These are phyloP conservation scores for Holotrichia oblita DNA, from an alignment of 1,140 invertebrate species.

Conservation along the genomic window DNA sequence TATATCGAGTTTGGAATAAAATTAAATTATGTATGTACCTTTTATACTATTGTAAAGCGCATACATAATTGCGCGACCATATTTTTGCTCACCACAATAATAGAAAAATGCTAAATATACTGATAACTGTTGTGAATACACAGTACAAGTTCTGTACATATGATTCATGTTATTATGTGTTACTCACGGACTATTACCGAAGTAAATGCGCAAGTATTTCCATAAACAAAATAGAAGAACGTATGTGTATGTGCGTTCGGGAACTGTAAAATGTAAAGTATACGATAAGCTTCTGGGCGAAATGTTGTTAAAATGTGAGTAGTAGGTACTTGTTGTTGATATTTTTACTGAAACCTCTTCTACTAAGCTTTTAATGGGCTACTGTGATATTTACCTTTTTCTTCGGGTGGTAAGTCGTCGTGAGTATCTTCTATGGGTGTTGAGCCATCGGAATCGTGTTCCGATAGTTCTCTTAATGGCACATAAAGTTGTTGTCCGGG, in stretches of 20 bases:
- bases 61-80: not conserved
- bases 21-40: not conserved
- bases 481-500: conserved; percentile 92
- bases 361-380: no score
- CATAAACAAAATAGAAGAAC: not conserved
- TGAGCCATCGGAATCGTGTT: conserved; percentile 61
- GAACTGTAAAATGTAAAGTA: no score
- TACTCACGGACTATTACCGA: not conserved
- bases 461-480: conserved; percentile 71
- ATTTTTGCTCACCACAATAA: not conserved
- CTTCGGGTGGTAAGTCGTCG: conserved; percentile 70
- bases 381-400: conserved; percentile 64
- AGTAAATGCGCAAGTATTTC: not conserved
- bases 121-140: not conserved
- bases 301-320: no score
- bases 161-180: not conserved
- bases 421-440: conserved; percentile 64
- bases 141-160: not conserved
- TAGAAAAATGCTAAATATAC: not conserved
- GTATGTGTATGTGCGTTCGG: no score
- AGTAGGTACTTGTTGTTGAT: no score
- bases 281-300: no score
- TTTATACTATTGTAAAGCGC: not conserved
- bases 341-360: no score
- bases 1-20: no score